Evolutionary conservation across 2,113 vertebrate species (phyloP).

Genomic region (Dromiciops gliroides): DNA sequence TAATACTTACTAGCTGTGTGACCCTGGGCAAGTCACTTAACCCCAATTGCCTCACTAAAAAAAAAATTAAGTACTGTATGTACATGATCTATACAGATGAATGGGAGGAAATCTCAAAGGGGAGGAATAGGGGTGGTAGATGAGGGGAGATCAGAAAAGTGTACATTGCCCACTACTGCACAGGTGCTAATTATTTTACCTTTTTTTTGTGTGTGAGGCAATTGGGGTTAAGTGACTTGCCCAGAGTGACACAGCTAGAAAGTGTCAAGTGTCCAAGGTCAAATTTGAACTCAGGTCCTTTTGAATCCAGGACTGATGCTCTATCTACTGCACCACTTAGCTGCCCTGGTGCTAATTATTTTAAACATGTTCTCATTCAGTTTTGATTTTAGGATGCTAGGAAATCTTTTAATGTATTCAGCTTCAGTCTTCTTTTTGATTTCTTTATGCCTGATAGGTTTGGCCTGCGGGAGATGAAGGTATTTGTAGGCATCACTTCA

Average conservation of each 20-base stretch:
- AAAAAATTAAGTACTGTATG: too few relatives aligned
- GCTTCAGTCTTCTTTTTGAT: neutral
- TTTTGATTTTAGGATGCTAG: neutral
- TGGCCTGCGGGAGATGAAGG: neutral
- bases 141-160: neutral
- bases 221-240: too few relatives aligned
- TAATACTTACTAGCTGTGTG: too few relatives aligned
- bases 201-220: too few relatives aligned
- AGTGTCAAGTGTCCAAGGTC: too few relatives aligned
- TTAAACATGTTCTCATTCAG: neutral
- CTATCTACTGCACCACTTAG: too few relatives aligned
- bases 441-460: neutral
- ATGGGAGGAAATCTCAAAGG: neutral
- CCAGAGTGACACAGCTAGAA: too few relatives aligned
- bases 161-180: neutral
- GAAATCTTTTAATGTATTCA: neutral
- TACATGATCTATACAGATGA: neutral
- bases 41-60: too few relatives aligned
- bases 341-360: neutral
- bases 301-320: too few relatives aligned
- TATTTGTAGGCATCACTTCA: neutral
- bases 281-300: too few relatives aligned
- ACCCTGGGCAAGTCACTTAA: too few relatives aligned
- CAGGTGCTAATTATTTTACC: neutral
- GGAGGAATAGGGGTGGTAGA: neutral